These are phyloP conservation scores for Oreochromis mossambicus DNA, from an alignment of 2,797 vertebrate species.

Conservation along the genomic window DNA sequence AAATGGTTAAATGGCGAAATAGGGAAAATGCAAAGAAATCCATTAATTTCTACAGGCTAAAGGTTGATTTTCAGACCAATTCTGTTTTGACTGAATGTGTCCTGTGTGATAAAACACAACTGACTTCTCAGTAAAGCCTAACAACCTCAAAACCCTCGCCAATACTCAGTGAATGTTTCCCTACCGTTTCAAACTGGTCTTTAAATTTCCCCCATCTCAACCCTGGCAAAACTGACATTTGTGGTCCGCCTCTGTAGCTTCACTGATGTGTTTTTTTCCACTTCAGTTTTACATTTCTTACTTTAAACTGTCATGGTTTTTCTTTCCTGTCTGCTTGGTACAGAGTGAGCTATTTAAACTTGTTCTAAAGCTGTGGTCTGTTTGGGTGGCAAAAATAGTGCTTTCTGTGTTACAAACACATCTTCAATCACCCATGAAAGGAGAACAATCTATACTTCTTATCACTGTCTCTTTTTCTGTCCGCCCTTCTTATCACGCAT, in stretches of 20 bases:
- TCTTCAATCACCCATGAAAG: slow-evolving; percentile 23
- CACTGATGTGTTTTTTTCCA: neutral
- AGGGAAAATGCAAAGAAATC: neutral
- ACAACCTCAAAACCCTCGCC: neutral
- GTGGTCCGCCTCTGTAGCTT: neutral
- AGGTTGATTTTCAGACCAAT: neutral
- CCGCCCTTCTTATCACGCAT: slow-evolving; percentile 4
- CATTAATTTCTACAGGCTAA: neutral
- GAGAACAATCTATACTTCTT: slow-evolving; percentile 16
- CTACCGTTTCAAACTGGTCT: neutral
- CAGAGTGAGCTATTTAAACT: slow-evolving; percentile 22
- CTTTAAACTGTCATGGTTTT: neutral
- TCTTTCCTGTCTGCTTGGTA: neutral
- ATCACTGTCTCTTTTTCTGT: slow-evolving; percentile 29
- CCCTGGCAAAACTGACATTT: fast-evolving
- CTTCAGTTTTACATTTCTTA: neutral
- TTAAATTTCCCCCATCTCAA: neutral
- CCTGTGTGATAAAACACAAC: neutral
- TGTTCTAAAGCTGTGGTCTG: neutral
- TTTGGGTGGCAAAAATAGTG: slow-evolving; percentile 42
- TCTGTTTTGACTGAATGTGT: neutral
- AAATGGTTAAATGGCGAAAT: neutral
- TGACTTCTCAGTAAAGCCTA: neutral
- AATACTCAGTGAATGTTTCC: neutral
- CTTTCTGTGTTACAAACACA: slow-evolving; percentile 1